Evolutionary conservation across 2,113 vertebrate species (phyloP), one percentile per base, ranked within the genome.

Genomic region (Phrynocephalus versicolor): DNA sequence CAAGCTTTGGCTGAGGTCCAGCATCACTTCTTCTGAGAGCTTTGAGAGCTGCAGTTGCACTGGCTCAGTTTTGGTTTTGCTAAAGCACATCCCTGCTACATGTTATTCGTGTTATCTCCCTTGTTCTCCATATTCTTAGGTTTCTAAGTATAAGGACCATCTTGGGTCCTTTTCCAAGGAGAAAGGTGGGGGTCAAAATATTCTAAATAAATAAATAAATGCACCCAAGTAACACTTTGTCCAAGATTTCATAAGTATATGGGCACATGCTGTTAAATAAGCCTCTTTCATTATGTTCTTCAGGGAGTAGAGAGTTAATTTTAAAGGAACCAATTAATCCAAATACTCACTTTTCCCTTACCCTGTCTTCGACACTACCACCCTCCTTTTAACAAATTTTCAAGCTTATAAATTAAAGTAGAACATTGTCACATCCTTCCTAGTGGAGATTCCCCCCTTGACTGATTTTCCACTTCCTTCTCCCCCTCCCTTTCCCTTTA

Each of bases 391-490:
- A 79, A 79, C 21, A 85, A 85, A 77, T 21, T 72, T 80, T 37
- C 67, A 91, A 79, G 65, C 86, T 92, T 90, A 25, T 89, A 85
- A 90, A 75, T 77, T 70, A 90, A 60, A 84, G 27, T 2, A 57
- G 12, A 82, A 9, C 14, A 81, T 30, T 19, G 30, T 74, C 23
- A 25, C 9, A 9, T 3, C 82, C 15, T 89, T 51, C 72, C 27
- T 30, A 16, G 41, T 30, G 9, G 21, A 23, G 23, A 12, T 10
- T 57, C 10, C 15, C 1, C 25, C 2, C 41, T 14, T 37, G 62
- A 64, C 62, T 27, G 45, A n/a, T n/a, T n/a, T n/a, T n/a, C n/a
- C 23, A 45, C 33, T 21, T 57, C 10, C 15, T 1, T 13, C 2
- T 27, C 13, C n/a, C 13, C 64, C 19, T n/a, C 73, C 57, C 60